Base-by-base conservation (phyloP, 1,140 invertebrate genomes). In the Brachionus calyciflorus region DNA sequence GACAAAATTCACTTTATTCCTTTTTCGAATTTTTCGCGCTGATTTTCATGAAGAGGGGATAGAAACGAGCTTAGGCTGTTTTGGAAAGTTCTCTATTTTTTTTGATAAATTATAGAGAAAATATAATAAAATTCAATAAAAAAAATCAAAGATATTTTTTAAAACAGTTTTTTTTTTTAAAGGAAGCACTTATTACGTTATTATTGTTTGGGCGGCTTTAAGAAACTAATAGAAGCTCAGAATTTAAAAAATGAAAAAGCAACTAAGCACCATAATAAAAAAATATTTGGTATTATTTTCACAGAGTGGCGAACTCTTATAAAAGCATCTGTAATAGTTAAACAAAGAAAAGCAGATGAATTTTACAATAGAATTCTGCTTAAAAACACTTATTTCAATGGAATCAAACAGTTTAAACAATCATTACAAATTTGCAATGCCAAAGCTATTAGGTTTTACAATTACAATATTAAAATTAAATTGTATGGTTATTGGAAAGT, bases 141-240 rank as follows among this genome's bases (percentile, higher is more conserved):
- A n/a, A n/a, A n/a, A n/a, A n/a, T n/a, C n/a, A n/a, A n/a, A n/a
- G n/a, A n/a, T n/a, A n/a, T n/a, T n/a, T n/a, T n/a, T n/a, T n/a
- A n/a, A n/a, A n/a, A n/a, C n/a, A n/a, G n/a, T n/a, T 40, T 41
- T 24, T 6, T 26, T 1, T 81, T 83, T 73, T 82, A 81, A 49
- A 28, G 75, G 21, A 79, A 68, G 33, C 78, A 81, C 28, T 40
- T 82, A 0, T 49, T 84, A 57, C 82, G 83, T 68, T 83, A 80
- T 55, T 65, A 80, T 26, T 82, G 83, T 5, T 65, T 82, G n/a
- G 28, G 80, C 40, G 81, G 81, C 26, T 81, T 83, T 57, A 81
- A 80, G 53, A 81, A 80, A 63, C 53, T 83, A 30, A 78, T 82
- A 3, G 77, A 77, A n/a, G 10, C 79, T 79, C 68, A 49, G 75